phyloP scores from a whole-genome alignment of 2,888 invertebrate genomes.

The Timema podura region DNA sequence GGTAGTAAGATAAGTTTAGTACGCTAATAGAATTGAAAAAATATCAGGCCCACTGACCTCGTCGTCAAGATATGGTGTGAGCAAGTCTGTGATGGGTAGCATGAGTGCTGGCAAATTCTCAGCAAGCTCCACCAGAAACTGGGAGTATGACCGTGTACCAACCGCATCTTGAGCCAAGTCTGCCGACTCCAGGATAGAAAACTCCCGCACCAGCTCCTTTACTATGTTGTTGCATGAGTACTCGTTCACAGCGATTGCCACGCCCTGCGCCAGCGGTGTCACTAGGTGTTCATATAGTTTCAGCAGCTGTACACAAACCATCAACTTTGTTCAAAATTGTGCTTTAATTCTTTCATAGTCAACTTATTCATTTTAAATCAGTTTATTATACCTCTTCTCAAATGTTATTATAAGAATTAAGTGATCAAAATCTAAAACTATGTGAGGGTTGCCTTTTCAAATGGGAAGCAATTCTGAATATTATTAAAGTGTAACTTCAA shows the following conservation, averaged over 20 bases:
- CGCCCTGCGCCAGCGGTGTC: conserved; percentile 62
- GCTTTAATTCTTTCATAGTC: too few relatives aligned
- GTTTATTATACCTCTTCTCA: too few relatives aligned
- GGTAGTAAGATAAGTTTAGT: too few relatives aligned
- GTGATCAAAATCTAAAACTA: too few relatives aligned
- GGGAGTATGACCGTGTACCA: conserved; percentile 38
- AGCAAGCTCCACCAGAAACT: conserved; percentile 61
- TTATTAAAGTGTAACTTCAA: too few relatives aligned
- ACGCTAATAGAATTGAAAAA: too few relatives aligned
- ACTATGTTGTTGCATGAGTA: conserved; percentile 66
- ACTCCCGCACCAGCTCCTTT: conserved; percentile 68
- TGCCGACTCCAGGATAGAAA: conserved; percentile 62
- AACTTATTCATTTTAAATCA: too few relatives aligned
- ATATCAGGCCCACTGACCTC: conserved; percentile 51
- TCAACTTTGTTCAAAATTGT: too few relatives aligned
- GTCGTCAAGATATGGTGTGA: conserved; percentile 58
- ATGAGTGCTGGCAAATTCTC: conserved; percentile 58
- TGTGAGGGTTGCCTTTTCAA: too few relatives aligned
- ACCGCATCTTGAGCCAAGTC: conserved; percentile 43
- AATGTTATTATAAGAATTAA: too few relatives aligned
- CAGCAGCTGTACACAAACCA: too few relatives aligned
- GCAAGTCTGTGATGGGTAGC: conserved; percentile 56
- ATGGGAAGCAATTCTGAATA: too few relatives aligned
- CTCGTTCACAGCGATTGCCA: conserved; percentile 63
- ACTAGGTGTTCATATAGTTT: conserved; percentile 72